A percentile compares a stretch with the other conserved stretches of the same genome.
These are phyloP conservation scores for Xanthostigma xanthostigma DNA, from an alignment of 2,888 invertebrate species.

Conservation along the genomic window DNA sequence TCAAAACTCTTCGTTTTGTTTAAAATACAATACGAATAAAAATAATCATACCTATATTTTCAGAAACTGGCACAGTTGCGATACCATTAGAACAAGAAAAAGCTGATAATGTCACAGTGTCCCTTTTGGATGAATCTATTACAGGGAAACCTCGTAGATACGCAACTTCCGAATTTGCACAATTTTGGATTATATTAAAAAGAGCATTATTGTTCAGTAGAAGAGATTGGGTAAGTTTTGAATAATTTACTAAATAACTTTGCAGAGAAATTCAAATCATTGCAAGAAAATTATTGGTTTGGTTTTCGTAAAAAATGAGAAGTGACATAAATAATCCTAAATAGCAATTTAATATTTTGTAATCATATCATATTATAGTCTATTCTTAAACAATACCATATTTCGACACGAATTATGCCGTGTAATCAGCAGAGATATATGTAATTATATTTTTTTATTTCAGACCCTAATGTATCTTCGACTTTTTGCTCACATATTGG, in stretches of 20 bases:
- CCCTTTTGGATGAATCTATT: conserved; percentile 45
- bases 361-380: too few relatives aligned
- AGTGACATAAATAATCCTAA: too few relatives aligned
- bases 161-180: conserved; percentile 66
- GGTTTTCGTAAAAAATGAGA: too few relatives aligned
- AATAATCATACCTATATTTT: not conserved
- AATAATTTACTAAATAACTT: not conserved
- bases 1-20: conserved; percentile 6
- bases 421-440: not conserved
- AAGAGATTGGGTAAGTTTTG: conserved; percentile 64
- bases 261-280: too few relatives aligned
- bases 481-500: conserved; percentile 82
- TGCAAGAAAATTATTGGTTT: too few relatives aligned
- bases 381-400: too few relatives aligned
- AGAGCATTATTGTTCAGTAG: conserved; percentile 72
- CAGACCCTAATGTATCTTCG: conserved; percentile 93
- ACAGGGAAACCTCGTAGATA: conserved; percentile 54
- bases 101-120: conserved; percentile 49
- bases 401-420: not conserved
- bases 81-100: conserved; percentile 49
- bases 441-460: conserved; percentile 16
- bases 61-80: conserved; percentile 30
- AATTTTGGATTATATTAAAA: conserved; percentile 79
- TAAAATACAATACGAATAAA: not conserved
- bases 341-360: too few relatives aligned